phyloP scores from a whole-genome alignment of 2,797 vertebrate genomes.

The Fringilla coelebs region DNA sequence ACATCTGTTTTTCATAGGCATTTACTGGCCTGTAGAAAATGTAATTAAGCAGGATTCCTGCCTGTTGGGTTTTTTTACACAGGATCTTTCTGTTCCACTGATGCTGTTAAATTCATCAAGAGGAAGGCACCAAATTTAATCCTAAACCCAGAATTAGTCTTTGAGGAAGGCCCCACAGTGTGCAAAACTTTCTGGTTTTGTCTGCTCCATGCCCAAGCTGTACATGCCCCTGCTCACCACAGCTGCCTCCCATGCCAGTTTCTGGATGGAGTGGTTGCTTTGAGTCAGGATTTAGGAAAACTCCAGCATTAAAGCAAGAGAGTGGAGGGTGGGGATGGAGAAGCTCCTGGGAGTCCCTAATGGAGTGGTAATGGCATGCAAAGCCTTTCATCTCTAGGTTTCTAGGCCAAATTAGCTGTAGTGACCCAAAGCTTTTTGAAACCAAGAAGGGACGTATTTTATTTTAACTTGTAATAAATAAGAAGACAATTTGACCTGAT shows the following conservation, averaged over 20 bases:
- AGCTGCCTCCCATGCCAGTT: background rate
- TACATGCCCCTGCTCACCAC: background rate
- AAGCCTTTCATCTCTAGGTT: conserved; percentile 44
- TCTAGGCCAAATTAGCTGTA: conserved; percentile 21
- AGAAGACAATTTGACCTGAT: conserved; percentile 19
- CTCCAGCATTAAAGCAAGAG: background rate
- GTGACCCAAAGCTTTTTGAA: conserved; percentile 39
- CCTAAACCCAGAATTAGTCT: background rate
- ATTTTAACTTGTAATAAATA: background rate
- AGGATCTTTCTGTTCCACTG: background rate
- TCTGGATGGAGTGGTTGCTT: background rate
- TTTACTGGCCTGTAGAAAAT: conserved; percentile 34
- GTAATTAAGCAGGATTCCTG: conserved; percentile 35
- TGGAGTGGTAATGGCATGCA: background rate
- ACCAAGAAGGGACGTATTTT: background rate
- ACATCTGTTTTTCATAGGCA: background rate
- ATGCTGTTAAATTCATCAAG: background rate
- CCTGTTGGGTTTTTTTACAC: background rate
- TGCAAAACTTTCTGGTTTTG: background rate
- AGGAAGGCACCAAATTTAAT: background rate
- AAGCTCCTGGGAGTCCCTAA: background rate
- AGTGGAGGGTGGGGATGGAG: background rate
- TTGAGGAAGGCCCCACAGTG: background rate
- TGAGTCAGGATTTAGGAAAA: background rate
- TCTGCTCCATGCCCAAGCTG: background rate